Evolutionary conservation across 35 echinoderm and acorn worm species (phyloP), one percentile per base, ranked within the genome.

Genomic region (Ophiothrix spiculata): DNA sequence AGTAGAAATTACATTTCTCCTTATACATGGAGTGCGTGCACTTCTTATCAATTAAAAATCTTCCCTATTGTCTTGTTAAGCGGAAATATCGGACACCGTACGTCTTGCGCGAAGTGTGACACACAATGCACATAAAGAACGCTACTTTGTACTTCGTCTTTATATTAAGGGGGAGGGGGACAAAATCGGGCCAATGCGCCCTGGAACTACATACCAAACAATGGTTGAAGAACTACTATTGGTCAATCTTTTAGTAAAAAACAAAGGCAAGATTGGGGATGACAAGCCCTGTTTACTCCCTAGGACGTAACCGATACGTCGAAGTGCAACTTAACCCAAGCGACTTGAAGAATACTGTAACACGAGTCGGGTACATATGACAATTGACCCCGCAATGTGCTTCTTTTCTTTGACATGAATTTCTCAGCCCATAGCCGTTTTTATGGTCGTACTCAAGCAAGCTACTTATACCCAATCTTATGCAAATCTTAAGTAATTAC

Each of bases 401-500:
- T 69, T 69, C 29, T 69, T 69, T 12, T 19, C 6, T 49, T 28
- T n/a, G 2, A 15, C 60, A n/a, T n/a, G n/a, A n/a, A n/a, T 69
- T 25, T 4, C 4, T 69, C 60, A 69, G 60, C 60, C 60, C 23
- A 69, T n/a, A 69, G 60, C 60, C 25, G 17, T 69, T 69, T 28
- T 69, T 28, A 69, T 69, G 60, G 60, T n/a, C 60, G 60, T 28
- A 69, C 60, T 12, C 60, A 25, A 69, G 60, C 3, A 25, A 12
- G 60, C 60, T 28, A 69, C 60, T 69, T n/a, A 69, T 69, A 15
- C 16, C 10, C 60, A 69, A 69, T 69, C 60, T 10, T 69, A 69
- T 69, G 60, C 60, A 69, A 69, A 69, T 69, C 60, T 15, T 28
- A 25, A 25, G 60, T 69, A 69, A 69, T 69, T 69, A 69, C 60